Conservation (phyloP, 2,888 invertebrate genomes). For the Nymphalis polychloros region DNA sequence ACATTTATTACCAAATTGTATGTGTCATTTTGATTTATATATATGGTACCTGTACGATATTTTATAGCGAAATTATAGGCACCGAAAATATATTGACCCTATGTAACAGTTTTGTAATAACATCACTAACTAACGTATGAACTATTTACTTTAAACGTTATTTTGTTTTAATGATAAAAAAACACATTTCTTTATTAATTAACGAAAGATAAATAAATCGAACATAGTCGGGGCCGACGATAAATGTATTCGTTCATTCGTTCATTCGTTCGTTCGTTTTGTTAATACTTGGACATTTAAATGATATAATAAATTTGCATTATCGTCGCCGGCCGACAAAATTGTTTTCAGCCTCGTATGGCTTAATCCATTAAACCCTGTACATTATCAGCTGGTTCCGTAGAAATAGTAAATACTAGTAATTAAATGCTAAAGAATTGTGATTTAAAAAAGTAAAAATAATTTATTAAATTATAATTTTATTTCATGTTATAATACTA, state of each 20-base stretch:
- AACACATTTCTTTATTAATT: background rate
- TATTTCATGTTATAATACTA: no score
- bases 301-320: slow-evolving; percentile 77
- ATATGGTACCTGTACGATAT: background rate
- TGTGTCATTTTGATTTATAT: slow-evolving; percentile 4
- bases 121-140: background rate
- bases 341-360: slow-evolving; percentile 68
- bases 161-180: background rate
- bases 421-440: no score
- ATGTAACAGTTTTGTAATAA: background rate
- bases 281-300: slow-evolving; percentile 70
- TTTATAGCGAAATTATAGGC: slow-evolving; percentile 1
- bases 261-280: slow-evolving; percentile 46
- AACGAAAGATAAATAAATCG: slow-evolving; percentile 2
- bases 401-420: slow-evolving; percentile 12
- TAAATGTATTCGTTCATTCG: slow-evolving; percentile 30
- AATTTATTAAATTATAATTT: no score
- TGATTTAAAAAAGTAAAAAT: no score
- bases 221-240: slow-evolving; percentile 11
- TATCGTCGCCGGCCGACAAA: slow-evolving; percentile 67
- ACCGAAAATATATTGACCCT: background rate
- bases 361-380: slow-evolving; percentile 69
- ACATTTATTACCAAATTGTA: slow-evolving; percentile 20
- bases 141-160: background rate
- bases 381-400: slow-evolving; percentile 23